A percentile compares a stretch with the other conserved stretches of the same genome.
Evolutionary conservation across 1,140 invertebrate genomes (phyloP).

Genomic region (Aphidius ervi): DNA sequence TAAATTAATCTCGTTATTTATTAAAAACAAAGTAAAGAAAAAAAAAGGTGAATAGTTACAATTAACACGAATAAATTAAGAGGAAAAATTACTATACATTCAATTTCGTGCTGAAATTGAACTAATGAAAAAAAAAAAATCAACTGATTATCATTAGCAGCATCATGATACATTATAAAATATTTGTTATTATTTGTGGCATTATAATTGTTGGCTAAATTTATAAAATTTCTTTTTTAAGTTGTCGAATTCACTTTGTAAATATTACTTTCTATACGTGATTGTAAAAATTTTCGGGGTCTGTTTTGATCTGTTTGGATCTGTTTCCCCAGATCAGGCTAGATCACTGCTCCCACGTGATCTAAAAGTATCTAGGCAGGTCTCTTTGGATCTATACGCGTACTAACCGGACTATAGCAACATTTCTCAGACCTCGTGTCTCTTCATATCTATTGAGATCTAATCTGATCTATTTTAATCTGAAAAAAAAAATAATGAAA

Average conservation of each 20-base stretch:
- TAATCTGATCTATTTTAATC: no score
- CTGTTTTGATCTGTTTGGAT: no score
- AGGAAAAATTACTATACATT: conserved; percentile 71
- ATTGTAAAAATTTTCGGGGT: conserved; percentile 53
- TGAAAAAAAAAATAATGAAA: no score
- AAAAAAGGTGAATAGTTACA: conserved; percentile 68
- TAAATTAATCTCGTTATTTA: conserved; percentile 1
- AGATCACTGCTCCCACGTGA: no score
- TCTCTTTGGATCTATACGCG: no score
- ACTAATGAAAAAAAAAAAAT: conserved; percentile 67
- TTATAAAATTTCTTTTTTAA: conserved; percentile 76
- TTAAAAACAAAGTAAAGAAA: conserved; percentile 56
- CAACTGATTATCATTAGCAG: conserved; percentile 72
- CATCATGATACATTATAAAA: conserved; percentile 63
- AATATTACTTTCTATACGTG: conserved; percentile 82
- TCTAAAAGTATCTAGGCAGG: no score
- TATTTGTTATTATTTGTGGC: conserved; percentile 74
- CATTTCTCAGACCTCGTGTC: no score
- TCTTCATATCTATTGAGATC: no score
- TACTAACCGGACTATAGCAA: no score
- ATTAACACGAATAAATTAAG: conserved; percentile 75
- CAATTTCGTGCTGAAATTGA: conserved; percentile 74
- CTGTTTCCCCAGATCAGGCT: no score
- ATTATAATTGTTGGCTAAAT: conserved; percentile 64
- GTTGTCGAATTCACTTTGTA: conserved; percentile 65